These are phyloP conservation scores for Cathartes aura DNA, from an alignment of 2,113 vertebrate genomes.

Conservation along the genomic window DNA sequence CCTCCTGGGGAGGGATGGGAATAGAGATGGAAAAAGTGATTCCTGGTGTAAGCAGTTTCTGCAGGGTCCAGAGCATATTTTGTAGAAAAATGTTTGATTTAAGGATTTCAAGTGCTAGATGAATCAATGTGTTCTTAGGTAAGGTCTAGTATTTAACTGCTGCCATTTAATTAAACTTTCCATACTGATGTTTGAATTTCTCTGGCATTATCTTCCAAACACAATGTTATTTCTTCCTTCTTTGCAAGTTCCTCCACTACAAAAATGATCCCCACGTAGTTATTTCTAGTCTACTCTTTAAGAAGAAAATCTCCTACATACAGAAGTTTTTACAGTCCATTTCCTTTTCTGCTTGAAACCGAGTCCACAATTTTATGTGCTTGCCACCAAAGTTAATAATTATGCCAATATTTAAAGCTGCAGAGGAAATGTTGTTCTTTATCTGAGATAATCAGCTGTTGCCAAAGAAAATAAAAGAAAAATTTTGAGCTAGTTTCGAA, in stretches of 20 bases:
- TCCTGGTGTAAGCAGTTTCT: background rate
- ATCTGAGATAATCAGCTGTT: background rate
- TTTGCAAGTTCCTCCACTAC: background rate
- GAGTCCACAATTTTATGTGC: background rate
- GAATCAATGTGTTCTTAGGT: background rate
- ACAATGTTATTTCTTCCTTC: background rate
- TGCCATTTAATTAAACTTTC: background rate
- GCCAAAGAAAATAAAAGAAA: background rate
- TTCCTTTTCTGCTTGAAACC: slow-evolving; percentile 3
- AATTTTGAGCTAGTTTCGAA: background rate
- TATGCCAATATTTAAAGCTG: background rate
- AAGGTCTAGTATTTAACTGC: background rate
- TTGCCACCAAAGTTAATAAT: background rate
- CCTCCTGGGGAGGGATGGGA: background rate
- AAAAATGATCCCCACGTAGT: background rate
- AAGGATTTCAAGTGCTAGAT: background rate
- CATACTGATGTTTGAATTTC: background rate
- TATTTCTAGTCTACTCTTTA: background rate
- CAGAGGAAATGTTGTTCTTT: background rate
- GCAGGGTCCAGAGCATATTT: background rate
- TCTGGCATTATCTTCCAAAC: background rate
- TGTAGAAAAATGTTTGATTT: background rate
- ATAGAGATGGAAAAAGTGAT: background rate
- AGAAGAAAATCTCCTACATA: background rate
- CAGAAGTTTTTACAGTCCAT: background rate